A percentile compares a stretch with the other conserved stretches of the same genome.
Conservation (phyloP, 2,888 invertebrate species). For the Sarcophaga variegata region DNA sequence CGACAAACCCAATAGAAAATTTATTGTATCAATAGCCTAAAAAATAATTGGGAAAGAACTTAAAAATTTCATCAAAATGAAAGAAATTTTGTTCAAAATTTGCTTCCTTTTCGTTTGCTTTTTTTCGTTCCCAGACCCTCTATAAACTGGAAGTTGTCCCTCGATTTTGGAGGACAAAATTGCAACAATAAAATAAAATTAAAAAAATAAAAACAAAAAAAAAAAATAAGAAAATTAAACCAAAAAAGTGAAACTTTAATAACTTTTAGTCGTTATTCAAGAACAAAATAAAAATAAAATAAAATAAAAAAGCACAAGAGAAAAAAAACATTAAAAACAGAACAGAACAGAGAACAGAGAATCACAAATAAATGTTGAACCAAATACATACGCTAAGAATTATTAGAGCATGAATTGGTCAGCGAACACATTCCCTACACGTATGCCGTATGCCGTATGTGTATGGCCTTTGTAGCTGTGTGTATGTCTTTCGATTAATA, state of each 20-base stretch:
- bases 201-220: conserved; percentile 1
- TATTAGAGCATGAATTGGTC: conserved; percentile 32
- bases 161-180: neutral
- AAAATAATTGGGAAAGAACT: too few species aligned
- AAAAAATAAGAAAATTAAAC: neutral
- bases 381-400: conserved; percentile 15
- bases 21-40: too few species aligned
- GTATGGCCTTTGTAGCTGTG: too few species aligned
- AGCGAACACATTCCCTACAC: too few species aligned
- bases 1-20: too few species aligned
- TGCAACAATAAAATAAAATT: neutral
- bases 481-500: neutral
- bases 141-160: neutral
- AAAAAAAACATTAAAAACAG: neutral
- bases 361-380: neutral
- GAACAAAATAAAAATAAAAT: neutral
- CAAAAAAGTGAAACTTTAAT: conserved; percentile 28
- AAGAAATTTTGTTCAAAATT: neutral
- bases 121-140: neutral
- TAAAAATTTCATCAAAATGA: neutral
- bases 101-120: neutral
- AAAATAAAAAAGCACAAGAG: neutral
- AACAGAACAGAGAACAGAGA: neutral
- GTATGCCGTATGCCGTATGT: too few species aligned
- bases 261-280: conserved; percentile 35